A percentile compares a stretch with the other conserved stretches of the same genome.
These are phyloP conservation scores for Hypselothyrea guttata DNA, from an alignment of 2,888 invertebrate species.

Conservation along the genomic window DNA sequence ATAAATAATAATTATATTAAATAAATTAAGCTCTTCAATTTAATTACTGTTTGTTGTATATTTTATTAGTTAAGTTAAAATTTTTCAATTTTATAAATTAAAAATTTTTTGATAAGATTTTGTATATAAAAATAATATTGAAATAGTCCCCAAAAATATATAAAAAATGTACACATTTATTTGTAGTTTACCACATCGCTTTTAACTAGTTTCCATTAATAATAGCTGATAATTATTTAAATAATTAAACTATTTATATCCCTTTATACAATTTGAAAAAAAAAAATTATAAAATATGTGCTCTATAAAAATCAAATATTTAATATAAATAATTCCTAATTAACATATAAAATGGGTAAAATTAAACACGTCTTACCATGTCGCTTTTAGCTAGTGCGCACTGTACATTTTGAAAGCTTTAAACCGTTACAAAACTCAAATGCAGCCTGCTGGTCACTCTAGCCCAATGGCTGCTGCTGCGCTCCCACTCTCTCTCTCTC, in stretches of 20 bases:
- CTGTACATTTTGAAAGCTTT: constrained; percentile 25
- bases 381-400: neutral
- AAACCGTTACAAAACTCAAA: constrained; percentile 22
- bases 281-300: neutral
- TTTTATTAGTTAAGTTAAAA: neutral
- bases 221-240: too few species aligned
- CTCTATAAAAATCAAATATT: neutral
- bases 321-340: neutral
- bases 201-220: too few species aligned
- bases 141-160: neutral
- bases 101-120: neutral
- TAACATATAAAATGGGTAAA: neutral
- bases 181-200: neutral
- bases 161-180: neutral
- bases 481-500: neutral
- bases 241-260: too few species aligned
- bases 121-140: neutral
- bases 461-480: constrained; percentile 3
- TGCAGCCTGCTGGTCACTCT: constrained; percentile 37
- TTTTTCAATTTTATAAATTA: neutral
- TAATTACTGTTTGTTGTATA: neutral
- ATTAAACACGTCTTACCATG: neutral
- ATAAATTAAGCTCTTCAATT: neutral
- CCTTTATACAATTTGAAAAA: too few species aligned
- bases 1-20: neutral